phyloP scores from a whole-genome alignment of 2,113 vertebrate species.

The Hypomesus transpacificus region DNA sequence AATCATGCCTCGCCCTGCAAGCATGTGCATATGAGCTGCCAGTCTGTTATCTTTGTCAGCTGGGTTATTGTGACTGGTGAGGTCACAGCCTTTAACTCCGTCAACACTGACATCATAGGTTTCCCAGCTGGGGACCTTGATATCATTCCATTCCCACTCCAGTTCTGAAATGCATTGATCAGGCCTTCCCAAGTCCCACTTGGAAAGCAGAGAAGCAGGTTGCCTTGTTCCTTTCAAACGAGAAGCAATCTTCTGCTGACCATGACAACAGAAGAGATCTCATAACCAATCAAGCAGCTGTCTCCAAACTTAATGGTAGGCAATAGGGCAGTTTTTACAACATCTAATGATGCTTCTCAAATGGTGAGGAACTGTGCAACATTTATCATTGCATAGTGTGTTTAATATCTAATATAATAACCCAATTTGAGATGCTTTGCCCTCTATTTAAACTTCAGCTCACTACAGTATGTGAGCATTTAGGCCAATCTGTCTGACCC shows the following conservation, averaged over 20 bases:
- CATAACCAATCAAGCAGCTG: constrained; percentile 48
- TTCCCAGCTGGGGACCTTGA: constrained; percentile 13
- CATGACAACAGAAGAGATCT: constrained; percentile 41
- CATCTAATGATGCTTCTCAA: too few relatives aligned
- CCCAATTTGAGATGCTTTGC: too few relatives aligned
- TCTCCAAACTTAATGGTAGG: not conserved
- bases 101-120: constrained; percentile 26
- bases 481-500: too few relatives aligned
- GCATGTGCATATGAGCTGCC: constrained; percentile 50
- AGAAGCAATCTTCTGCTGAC: constrained; percentile 46
- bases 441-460: too few relatives aligned
- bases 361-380: too few relatives aligned
- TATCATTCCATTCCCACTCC: not conserved
- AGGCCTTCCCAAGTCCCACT: constrained; percentile 34
- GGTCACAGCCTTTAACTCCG: constrained; percentile 56
- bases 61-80: constrained; percentile 52
- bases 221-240: constrained; percentile 47
- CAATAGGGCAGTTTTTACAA: too few relatives aligned
- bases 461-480: too few relatives aligned
- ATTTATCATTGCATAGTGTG: not conserved
- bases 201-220: constrained; percentile 47
- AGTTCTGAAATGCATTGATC: constrained; percentile 30
- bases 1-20: constrained; percentile 51
- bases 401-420: too few relatives aligned
- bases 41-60: constrained; percentile 54